Evolutionary conservation across 2,888 invertebrate genomes (phyloP), one percentile per base, ranked within the genome.

Genomic region (Gari tellinella): DNA sequence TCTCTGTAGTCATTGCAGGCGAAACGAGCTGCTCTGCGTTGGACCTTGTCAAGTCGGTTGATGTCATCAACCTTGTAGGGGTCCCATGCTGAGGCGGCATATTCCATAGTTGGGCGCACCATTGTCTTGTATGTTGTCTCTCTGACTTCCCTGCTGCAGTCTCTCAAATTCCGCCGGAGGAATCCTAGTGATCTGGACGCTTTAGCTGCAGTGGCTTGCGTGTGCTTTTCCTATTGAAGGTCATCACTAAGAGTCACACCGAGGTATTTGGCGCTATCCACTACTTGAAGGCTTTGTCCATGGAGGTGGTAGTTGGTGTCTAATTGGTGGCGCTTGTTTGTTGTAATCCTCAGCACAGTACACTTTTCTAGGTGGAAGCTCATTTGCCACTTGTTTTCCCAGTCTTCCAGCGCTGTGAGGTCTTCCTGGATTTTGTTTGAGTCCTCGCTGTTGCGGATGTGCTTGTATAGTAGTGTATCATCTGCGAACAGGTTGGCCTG

Each of bases 351-450:
- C 40, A 40, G 40, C 14, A 40, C 40, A 14, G 14, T 40, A 14
- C 62, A 62, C 45, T 62, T 62, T 14, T 41, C 53, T 5, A 52
- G 52, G 26, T 62, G 41, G 17, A 62, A 62, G 43, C 52, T n/a
- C n/a, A n/a, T n/a, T n/a, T n/a, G n/a, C n/a, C n/a, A n/a, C n/a
- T n/a, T n/a, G n/a, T n/a, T n/a, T n/a, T n/a, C n/a, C n/a, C n/a
- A n/a, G n/a, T n/a, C n/a, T n/a, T n/a, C n/a, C n/a, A n/a, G n/a
- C n/a, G n/a, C n/a, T n/a, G n/a, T n/a, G n/a, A n/a, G n/a, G 62
- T 43, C 62, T n/a, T n/a, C n/a, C n/a, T n/a, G n/a, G n/a, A n/a
- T n/a, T n/a, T n/a, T n/a, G n/a, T n/a, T n/a, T n/a, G n/a, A n/a
- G n/a, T n/a, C n/a, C n/a, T n/a, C n/a, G n/a, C n/a, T n/a, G n/a